Percentiles rank a stretch among this genome's conserved stretches.
Conservation (phyloP, 1,140 invertebrate genomes). For the Drosophila gunungcola region DNA sequence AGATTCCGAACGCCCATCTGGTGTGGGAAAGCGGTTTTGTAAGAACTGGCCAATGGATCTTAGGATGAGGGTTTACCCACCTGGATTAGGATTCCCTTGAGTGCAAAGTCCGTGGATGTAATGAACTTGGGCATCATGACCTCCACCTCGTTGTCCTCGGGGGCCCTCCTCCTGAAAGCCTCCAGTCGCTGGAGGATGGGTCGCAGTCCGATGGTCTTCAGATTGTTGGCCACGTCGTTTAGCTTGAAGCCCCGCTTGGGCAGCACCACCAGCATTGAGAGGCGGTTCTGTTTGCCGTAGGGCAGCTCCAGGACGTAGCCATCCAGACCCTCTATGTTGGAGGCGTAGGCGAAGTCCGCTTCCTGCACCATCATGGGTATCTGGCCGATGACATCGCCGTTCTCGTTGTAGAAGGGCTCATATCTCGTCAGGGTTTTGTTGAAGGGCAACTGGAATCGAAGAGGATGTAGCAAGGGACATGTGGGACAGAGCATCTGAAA, state of each 20-base stretch:
- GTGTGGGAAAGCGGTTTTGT: conserved; percentile 37
- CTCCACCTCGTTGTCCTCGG: conserved; percentile 87
- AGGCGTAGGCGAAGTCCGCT: conserved; percentile 86
- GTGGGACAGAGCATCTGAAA: too few relatives aligned
- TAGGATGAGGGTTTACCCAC: conserved; percentile 1
- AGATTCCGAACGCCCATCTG: conserved; percentile 89
- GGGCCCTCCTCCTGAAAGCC: conserved; percentile 18
- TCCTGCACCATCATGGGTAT: conserved; percentile 88
- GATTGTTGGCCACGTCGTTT: conserved; percentile 85
- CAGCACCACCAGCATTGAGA: conserved; percentile 71
- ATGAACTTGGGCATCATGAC: conserved; percentile 90
- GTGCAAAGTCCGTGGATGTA: conserved; percentile 87
- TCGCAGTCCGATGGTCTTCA: conserved; percentile 86
- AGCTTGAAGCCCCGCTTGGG: conserved; percentile 84
- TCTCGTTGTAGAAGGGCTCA: conserved; percentile 86
- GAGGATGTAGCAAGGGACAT: background rate
- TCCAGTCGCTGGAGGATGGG: conserved; percentile 85
- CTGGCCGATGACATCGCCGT: conserved; percentile 85
- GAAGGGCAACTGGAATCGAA: conserved; percentile 86
- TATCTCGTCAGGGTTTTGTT: conserved; percentile 87
- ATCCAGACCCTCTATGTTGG: conserved; percentile 86
- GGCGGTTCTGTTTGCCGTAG: conserved; percentile 86
- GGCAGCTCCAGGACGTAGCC: conserved; percentile 90
- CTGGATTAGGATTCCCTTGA: conserved; percentile 87
- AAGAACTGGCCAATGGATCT: background rate